Evolutionary conservation across 37 sponge, comb jelly and placozoan genomes (phyloP).

Genomic region (Mnemiopsis leidyi): DNA sequence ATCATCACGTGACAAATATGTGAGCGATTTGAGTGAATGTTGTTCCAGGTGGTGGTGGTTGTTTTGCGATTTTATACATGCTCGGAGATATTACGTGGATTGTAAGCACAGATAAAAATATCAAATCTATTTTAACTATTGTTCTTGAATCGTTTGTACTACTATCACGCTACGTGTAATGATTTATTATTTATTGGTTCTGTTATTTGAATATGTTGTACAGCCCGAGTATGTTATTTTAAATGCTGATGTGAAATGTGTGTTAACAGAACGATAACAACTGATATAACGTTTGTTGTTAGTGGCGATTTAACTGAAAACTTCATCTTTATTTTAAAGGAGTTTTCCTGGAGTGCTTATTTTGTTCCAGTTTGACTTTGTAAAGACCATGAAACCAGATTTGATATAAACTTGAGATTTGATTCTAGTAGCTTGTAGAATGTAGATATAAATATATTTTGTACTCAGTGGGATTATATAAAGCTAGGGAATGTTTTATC

Average conservation of each 20-base stretch:
- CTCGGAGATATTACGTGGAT: background rate
- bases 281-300: no score
- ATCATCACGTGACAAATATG: background rate
- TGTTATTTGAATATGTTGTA: background rate
- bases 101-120: background rate
- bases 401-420: background rate
- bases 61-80: background rate
- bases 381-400: background rate
- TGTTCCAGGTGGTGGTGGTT: no score
- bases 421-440: background rate
- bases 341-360: background rate
- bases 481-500: no score
- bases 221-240: background rate
- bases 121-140: background rate
- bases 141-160: background rate
- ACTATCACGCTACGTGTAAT: background rate
- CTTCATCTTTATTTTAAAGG: background rate
- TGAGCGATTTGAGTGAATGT: background rate
- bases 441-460: no score
- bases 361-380: background rate
- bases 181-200: background rate
- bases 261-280: background rate
- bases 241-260: background rate
- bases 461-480: background rate
- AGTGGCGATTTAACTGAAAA: background rate